Base-by-base conservation (phyloP, 2,888 invertebrate species). In the Cosmopolites sordidus region DNA sequence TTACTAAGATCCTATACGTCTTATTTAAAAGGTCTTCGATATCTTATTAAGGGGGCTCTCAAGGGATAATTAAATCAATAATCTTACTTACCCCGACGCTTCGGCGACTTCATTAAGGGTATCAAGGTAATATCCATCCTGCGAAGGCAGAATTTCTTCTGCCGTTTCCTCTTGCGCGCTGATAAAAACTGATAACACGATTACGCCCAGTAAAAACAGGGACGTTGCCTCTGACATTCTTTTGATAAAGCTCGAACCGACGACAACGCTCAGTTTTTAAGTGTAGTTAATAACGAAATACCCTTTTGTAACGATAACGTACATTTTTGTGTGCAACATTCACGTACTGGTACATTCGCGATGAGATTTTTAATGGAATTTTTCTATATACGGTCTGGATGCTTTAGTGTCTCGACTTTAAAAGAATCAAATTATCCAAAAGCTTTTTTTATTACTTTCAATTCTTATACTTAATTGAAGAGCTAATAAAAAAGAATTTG, bases 121-220 rank as follows among this genome's bases (percentile, higher is more conserved):
- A 60, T 68, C 68, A 38, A 66, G 56, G 55, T 64, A 66, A 55
- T 66, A 68, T 38, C 68, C 68, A 52, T 68, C 66, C 29, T 64
- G 56, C 16, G 58, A 54, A 12, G 41, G 48, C 30, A 48, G 45
- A 16, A 53, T 43, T 51, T 58, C 55, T 48, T 50, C 55, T 27
- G 17, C 48, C 12, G 50, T 33, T 22, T 54, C 45, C 27, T 55
- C 49, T n/a, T 55, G 48, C 12, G 51, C 48, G 30, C 30, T 40
- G 43, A 49, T 48, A 46, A 54, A 48, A 48, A 37, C 39, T 37
- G 53, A 43, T 53, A 48, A 47, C 39, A 38, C 16, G 39, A 48
- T 53, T 53, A 53, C 33, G 27, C 17, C 43, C 16, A 39, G 43
- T 44, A 45, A 38, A 42, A 48, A 48, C 48, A 48, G 41, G 17